These are phyloP conservation scores for Mergus octosetaceus DNA, from an alignment of 2,797 vertebrate genomes.

Conservation along the genomic window DNA sequence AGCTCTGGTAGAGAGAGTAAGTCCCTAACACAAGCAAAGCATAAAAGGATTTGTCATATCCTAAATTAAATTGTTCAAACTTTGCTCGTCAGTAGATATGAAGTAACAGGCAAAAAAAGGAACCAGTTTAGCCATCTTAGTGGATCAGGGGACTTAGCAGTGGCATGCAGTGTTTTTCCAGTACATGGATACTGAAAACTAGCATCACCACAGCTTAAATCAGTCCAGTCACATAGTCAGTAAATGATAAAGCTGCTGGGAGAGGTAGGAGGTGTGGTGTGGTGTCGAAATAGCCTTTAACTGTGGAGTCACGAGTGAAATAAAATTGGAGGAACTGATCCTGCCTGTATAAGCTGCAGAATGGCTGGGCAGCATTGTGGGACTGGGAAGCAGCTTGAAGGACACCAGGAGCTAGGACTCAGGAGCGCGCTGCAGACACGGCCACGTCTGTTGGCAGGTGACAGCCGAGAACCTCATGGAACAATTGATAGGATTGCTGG, in stretches of 20 bases:
- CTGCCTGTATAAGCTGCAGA: neutral
- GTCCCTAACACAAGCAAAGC: neutral
- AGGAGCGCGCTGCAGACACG: neutral
- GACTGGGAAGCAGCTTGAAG: neutral
- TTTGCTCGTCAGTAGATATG: neutral
- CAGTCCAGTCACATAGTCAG: neutral
- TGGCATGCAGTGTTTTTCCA: neutral
- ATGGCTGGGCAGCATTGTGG: neutral
- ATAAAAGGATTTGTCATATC: constrained; percentile 18
- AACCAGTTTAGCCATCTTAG: neutral
- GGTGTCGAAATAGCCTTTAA: neutral
- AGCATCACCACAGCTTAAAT: neutral
- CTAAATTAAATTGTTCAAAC: constrained; percentile 27
- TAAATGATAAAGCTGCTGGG: neutral
- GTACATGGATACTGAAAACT: neutral
- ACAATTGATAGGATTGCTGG: neutral
- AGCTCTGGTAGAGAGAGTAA: neutral
- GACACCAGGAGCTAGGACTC: neutral
- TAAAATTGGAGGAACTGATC: neutral
- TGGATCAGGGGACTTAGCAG: neutral
- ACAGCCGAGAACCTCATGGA: neutral
- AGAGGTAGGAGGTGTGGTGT: neutral
- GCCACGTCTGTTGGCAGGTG: neutral
- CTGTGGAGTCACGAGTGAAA: neutral
- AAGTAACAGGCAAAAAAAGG: neutral